Base-by-base conservation (phyloP, 2,113 vertebrate genomes). In the Platanista minor region DNA sequence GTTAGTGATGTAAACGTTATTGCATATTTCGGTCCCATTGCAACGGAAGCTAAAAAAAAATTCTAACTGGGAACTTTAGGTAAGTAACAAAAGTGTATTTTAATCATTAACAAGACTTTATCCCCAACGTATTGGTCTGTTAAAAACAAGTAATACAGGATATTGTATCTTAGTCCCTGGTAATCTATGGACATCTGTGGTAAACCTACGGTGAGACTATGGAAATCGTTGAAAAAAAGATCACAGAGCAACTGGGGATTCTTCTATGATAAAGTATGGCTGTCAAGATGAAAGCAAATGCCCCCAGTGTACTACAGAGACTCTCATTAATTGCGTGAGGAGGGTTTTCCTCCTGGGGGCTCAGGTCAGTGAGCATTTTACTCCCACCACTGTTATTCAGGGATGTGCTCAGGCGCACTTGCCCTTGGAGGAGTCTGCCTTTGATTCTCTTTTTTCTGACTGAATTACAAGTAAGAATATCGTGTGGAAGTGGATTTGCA, bases 361-460 rank as follows among this genome's bases (percentile, higher is more conserved):
- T 82, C 66, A 33, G n/a, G 2, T 6, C 46, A 41, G 27, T 39
- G 29, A 91, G 23, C 36, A 31, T 49, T n/a, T 39, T 41, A 36
- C 20, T 72, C 21, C 33, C 13, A n/a, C 46, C 15, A 43, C 5
- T 1, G n/a, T 23, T 6, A 62, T 41, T 74, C 12, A 49, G 31
- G 61, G 39, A 71, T 29, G 43, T 15, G 11, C 64, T 69, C 75
- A 87, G 49, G 31, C 6, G 11, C 4, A 23, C 21, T 61, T 72
- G n/a, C 8, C 23, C 81, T 88, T 61, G 71, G 64, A 72, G 78
- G 61, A 81, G 3, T 9, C 2, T 33, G 8, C 7, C 31, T 95
- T 94, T 92, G 88, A 67, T 43, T 87, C 29, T 57, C 57, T 78
- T 85, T 8, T 80, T 96, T 87, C 84, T 87, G 25, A 67, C n/a